Base-by-base conservation (phyloP, 2,113 vertebrate species). In the Protobothrops flavoviridis region DNA sequence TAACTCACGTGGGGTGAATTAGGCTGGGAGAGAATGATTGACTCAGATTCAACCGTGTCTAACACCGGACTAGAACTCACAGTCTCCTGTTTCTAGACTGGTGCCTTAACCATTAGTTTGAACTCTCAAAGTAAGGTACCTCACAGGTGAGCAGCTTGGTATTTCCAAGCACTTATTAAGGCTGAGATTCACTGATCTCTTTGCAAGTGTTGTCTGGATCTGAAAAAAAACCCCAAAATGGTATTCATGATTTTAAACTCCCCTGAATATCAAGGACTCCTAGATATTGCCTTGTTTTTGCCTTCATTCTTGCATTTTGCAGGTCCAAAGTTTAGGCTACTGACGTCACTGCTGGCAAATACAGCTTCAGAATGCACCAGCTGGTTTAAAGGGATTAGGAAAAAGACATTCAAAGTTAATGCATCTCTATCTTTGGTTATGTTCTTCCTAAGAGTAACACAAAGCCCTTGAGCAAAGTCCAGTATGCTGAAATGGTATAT, bases 351-450 rank as follows among this genome's bases (percentile, higher is more conserved):
- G 15, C 21, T 43, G 88, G 56, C 81, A 86, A 89, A 90, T 64
- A 93, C 45, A 93, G 89, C 21, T 45, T 57, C 55, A 86, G 56
- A 86, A 90, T 90, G 55, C 64, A 33, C 89, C 45, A 52, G 1
- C 6, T 87, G 92, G 74, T 86, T 90, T 93, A 90, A 93, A 93
- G 26, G 89, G 92, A 93, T 93, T 93, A 93, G 81, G 48, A 20
- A 33, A 86, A 93, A 93, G 89, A 87, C 55, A 90, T 57, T 64
- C 56, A 61, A 39, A 87, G 92, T 90, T 93, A 93, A 93, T 90
- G 81, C 92, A 43, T 93, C 92, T 56, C 88, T 93, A 87, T 93
- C 92, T 93, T 87, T 53, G 74, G 48, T 53, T 90, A 48, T 12
- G 45, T 86, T 90, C 45, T 90, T 93, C 92, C 92, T 90, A 64